A percentile compares a stretch with the other conserved stretches of the same genome.
These are phyloP conservation scores for Myiagra hebetior DNA, from an alignment of 2,113 vertebrate genomes.

Conservation along the genomic window DNA sequence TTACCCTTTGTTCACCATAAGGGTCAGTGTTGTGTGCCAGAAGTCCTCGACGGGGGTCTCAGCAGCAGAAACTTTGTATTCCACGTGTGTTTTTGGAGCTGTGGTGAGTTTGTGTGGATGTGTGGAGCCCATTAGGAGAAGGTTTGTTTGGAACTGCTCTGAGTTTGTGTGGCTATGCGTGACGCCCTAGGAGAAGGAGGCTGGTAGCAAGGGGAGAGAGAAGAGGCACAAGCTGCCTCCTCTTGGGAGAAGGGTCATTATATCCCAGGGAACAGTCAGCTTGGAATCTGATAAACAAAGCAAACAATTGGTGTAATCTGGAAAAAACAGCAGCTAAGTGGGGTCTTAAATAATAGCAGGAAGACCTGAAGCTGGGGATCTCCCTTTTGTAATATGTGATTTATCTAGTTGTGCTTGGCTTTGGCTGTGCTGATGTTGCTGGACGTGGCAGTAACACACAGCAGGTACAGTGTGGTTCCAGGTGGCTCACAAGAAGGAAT, in stretches of 20 bases:
- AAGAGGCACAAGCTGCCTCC: neutral
- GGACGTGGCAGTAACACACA: neutral
- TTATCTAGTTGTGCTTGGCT: neutral
- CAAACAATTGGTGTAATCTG: neutral
- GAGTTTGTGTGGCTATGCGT: neutral
- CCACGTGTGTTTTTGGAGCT: fast-evolving
- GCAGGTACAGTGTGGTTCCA: neutral
- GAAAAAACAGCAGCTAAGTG: neutral
- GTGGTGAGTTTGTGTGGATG: neutral
- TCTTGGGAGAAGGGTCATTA: neutral
- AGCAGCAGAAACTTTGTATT: neutral
- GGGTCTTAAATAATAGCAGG: neutral
- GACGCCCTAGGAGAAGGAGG: neutral
- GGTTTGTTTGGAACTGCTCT: neutral
- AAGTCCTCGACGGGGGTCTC: neutral
- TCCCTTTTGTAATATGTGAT: neutral
- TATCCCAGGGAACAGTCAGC: neutral
- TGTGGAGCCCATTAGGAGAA: neutral
- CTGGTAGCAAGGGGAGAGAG: neutral
- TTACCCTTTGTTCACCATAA: fast-evolving
- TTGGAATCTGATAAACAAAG: neutral
- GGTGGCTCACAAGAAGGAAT: neutral
- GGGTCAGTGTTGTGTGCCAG: fast-evolving
- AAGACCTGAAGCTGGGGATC: neutral
- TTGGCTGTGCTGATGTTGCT: neutral